phyloP scores from a whole-genome alignment of 1,140 invertebrate species.

The Penaeus chinensis region DNA sequence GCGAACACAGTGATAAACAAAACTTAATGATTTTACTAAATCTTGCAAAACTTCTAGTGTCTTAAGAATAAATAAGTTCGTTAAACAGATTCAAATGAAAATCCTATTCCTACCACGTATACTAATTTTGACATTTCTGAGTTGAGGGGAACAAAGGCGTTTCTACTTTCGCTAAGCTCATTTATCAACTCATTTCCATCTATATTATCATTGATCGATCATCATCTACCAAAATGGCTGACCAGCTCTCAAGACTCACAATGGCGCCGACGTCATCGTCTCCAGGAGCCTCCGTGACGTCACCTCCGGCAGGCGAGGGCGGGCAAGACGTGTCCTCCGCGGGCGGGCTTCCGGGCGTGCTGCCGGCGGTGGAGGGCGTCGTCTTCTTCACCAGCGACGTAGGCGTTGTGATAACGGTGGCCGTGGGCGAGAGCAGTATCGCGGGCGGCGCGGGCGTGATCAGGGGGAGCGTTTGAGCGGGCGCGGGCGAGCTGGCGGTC shows the following conservation, averaged over 20 bases:
- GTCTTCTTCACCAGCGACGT: slow-evolving; percentile 1
- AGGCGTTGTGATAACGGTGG: slow-evolving; percentile 7
- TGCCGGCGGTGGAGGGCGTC: neutral
- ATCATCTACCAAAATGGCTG: too few species aligned
- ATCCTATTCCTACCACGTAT: too few species aligned
- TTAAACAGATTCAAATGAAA: too few species aligned
- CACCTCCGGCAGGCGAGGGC: slow-evolving; percentile 20
- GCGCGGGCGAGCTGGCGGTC: neutral
- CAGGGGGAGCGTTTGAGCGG: neutral
- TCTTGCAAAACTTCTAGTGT: too few species aligned
- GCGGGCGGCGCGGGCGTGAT: neutral
- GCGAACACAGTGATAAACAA: too few species aligned
- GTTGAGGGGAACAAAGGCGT: neutral
- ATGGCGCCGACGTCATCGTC: slow-evolving; percentile 5
- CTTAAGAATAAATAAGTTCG: too few species aligned
- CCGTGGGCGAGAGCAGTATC: too few species aligned
- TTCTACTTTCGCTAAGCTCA: neutral
- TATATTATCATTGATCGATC: too few species aligned
- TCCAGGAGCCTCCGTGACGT: neutral
- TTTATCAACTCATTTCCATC: too few species aligned
- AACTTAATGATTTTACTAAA: too few species aligned
- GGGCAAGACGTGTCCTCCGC: slow-evolving; percentile 8
- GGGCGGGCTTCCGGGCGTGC: slow-evolving; percentile 17
- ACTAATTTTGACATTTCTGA: neutral
- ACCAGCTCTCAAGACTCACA: neutral